Evolutionary conservation across 2,797 vertebrate genomes (phyloP), one percentile per base, ranked within the genome.

Genomic region (Spheniscus humboldti): DNA sequence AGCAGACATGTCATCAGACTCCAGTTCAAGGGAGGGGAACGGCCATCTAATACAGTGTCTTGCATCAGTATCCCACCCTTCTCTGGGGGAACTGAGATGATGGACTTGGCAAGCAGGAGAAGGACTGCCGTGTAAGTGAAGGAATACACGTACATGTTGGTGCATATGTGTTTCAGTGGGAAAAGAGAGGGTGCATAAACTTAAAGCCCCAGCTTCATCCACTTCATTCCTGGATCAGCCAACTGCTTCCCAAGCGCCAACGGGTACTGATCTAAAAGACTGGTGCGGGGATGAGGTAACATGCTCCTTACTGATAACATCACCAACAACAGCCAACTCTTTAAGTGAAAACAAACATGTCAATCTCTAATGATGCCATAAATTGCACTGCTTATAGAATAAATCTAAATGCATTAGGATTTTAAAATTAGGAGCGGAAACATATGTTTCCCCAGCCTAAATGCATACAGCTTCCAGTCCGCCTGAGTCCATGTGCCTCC

Each of bases 1-100:
- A 87, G 76, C 33, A 94, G 88, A 94, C 77, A 71, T 90, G 88
- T 87, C 96, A 97, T 97, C 96, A 95, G 77, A 84, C 74, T 93
- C 77, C 8, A 2, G 64, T 88, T 74, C 60, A 47, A 67, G 91
- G 94, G 90, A 94, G 48, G 78, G 88, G 84, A 78, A 90, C 8
- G 0, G 57, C 64, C 78, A 84, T 87, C 67, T 57, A 76, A 56
- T 59, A 71, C 82, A 86, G 52, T 2, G 0, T 88, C 92, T 88
- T 94, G 79, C 92, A 93, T 95, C 72, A 91, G 63, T 31, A 96
- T 86, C 78, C 91, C 87, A 91, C 94, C 95, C 80, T 55, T 83
- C 90, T 92, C 25, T 39, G 43, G 88, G 89, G 93, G 85, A 96
- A 16, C 31, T 60, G 80, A 92, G 74, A 71, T 19, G 59, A 74